Conservation (phyloP, 2,797 vertebrate species). For the Morus bassanus region DNA sequence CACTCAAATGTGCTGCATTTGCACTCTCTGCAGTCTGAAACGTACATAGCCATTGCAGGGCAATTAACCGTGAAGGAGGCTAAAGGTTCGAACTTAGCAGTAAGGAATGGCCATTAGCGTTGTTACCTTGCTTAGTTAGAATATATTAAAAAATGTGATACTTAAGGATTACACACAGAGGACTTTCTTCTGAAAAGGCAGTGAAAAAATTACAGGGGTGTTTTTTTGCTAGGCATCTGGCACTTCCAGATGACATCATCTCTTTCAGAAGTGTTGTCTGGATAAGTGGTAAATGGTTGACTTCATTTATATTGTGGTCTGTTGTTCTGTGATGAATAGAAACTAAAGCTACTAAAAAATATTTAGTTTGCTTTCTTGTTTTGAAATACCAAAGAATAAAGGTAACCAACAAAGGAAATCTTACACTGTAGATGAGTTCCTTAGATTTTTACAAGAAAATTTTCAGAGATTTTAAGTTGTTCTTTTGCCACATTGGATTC, state of each 20-base stretch:
- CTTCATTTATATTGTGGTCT: not conserved
- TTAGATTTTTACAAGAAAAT: not conserved
- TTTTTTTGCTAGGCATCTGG: not conserved
- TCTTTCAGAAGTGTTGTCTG: not conserved
- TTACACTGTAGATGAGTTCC: not conserved
- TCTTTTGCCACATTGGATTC: not conserved
- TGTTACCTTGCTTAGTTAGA: not conserved
- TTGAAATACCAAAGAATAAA: slow-evolving; percentile 8
- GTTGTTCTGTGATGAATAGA: slow-evolving; percentile 3
- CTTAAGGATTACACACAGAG: not conserved
- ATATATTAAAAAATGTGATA: not conserved
- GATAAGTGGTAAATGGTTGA: not conserved
- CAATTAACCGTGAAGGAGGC: not conserved
- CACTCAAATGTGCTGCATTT: slow-evolving; percentile 16
- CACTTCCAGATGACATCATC: not conserved
- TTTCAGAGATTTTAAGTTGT: not conserved
- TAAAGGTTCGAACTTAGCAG: not conserved
- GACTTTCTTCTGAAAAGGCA: not conserved
- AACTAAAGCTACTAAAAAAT: slow-evolving; percentile 13
- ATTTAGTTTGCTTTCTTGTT: slow-evolving; percentile 27
- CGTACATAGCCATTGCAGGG: not conserved
- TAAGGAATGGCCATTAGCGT: not conserved
- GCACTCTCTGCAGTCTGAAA: not conserved
- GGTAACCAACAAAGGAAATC: not conserved
- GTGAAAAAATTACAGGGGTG: not conserved